A percentile compares a stretch with the other conserved stretches of the same genome.
These are phyloP conservation scores for Lepidochitona cinerea DNA, from an alignment of 2,888 invertebrate species.

Conservation along the genomic window DNA sequence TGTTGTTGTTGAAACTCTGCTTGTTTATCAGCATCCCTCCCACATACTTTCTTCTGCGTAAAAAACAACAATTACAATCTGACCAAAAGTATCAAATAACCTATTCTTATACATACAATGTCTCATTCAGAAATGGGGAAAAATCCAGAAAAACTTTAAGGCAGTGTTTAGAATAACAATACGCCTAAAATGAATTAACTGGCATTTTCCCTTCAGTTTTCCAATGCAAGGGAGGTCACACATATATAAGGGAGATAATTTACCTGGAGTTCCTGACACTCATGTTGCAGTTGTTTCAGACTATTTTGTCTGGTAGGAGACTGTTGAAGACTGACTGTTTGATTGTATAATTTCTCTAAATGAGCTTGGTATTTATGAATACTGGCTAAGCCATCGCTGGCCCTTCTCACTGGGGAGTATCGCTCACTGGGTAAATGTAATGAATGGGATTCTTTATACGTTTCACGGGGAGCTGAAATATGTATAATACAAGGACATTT, in stretches of 20 bases:
- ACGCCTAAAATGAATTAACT: too few relatives aligned
- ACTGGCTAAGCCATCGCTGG: constrained; percentile 81
- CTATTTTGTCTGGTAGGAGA: constrained; percentile 53
- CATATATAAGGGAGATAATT: background rate
- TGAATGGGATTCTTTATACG: constrained; percentile 75
- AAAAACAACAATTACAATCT: background rate
- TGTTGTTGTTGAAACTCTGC: constrained; percentile 72
- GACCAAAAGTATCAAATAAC: too few relatives aligned
- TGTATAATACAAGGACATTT: too few relatives aligned
- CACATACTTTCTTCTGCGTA: constrained; percentile 67
- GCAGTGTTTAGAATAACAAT: too few relatives aligned
- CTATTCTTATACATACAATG: too few relatives aligned
- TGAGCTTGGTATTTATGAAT: constrained; percentile 61
- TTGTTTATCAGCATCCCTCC: constrained; percentile 52
- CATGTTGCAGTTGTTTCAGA: constrained; percentile 79
- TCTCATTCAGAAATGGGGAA: too few relatives aligned
- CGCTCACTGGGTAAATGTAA: constrained; percentile 78
- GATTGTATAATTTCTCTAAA: constrained; percentile 73
- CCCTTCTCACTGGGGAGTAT: constrained; percentile 91
- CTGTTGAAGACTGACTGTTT: constrained; percentile 74
- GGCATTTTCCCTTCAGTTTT: too few relatives aligned
- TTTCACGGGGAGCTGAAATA: constrained; percentile 72
- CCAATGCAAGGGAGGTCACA: too few relatives aligned
- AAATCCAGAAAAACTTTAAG: too few relatives aligned
- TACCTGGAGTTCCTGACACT: constrained; percentile 85